Conservation (phyloP, 2,888 invertebrate genomes). For the Luffia ferchaultella region DNA sequence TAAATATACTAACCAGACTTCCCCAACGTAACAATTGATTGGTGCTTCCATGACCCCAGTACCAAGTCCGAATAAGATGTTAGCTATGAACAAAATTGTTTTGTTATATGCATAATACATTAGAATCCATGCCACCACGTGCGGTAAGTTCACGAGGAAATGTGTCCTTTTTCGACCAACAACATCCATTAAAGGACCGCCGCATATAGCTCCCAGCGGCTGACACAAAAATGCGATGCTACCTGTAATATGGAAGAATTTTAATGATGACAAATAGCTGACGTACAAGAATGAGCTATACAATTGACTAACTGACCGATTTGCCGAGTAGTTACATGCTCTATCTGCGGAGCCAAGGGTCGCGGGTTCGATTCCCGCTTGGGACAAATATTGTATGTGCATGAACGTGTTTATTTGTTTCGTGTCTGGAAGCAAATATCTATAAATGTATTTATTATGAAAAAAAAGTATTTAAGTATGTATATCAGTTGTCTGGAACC, state of each 20-base stretch:
- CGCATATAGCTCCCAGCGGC: conserved; percentile 61
- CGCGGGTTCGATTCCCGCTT: too few species aligned
- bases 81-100: conserved; percentile 50
- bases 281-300: too few species aligned
- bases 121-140: conserved; percentile 62
- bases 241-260: conserved; percentile 36
- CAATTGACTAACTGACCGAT: too few species aligned
- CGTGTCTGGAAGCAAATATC: too few species aligned
- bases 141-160: conserved; percentile 62
- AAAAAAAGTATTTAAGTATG: too few species aligned
- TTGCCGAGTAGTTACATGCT: too few species aligned
- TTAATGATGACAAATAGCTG: too few species aligned
- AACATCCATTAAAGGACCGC: conserved; percentile 61
- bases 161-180: conserved; percentile 62
- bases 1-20: conserved; percentile 45
- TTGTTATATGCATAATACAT: conserved; percentile 54
- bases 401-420: too few species aligned
- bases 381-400: too few species aligned
- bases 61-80: conserved; percentile 58
- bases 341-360: too few species aligned
- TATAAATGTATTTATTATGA: too few species aligned
- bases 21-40: conserved; percentile 64
- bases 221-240: conserved; percentile 64
- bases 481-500: too few species aligned
- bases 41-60: conserved; percentile 69